Evolutionary conservation across 2,113 vertebrate genomes (phyloP).

Genomic region (Eulacestoma nigropectus): DNA sequence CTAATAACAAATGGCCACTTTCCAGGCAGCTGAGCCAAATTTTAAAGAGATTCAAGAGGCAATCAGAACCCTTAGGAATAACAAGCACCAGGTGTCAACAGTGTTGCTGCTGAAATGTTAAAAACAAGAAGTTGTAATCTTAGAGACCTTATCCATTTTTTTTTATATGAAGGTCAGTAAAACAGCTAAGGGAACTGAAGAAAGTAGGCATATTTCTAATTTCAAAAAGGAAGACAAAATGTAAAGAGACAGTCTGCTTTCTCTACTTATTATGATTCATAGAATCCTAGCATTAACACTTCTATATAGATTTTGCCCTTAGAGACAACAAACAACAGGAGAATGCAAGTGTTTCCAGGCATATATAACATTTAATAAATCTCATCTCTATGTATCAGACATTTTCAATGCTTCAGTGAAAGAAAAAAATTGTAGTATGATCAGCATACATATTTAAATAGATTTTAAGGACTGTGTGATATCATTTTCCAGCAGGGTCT

Average conservation of each 20-base stretch:
- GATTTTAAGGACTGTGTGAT: background rate
- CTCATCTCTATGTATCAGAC: background rate
- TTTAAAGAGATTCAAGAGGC: conserved; percentile 22
- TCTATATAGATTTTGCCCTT: background rate
- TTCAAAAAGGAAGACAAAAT: background rate
- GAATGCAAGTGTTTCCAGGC: background rate
- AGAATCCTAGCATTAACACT: background rate
- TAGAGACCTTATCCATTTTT: background rate
- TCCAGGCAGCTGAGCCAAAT: conserved; percentile 24
- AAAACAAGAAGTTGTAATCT: background rate
- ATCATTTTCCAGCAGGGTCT: background rate
- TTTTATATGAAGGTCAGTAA: background rate
- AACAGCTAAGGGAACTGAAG: background rate
- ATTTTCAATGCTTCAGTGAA: conserved; percentile 13
- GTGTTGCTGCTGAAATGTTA: background rate
- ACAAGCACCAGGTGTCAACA: conserved; percentile 30
- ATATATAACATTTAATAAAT: background rate
- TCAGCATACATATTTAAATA: background rate
- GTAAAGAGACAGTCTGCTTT: background rate
- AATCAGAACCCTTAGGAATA: conserved; percentile 26
- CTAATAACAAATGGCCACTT: conserved; percentile 26
- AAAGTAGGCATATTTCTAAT: background rate
- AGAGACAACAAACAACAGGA: background rate
- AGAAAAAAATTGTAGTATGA: background rate
- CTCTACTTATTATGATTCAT: background rate